These are phyloP conservation scores for Magallana gigas DNA, from an alignment of 1,140 invertebrate genomes.

Conservation along the genomic window DNA sequence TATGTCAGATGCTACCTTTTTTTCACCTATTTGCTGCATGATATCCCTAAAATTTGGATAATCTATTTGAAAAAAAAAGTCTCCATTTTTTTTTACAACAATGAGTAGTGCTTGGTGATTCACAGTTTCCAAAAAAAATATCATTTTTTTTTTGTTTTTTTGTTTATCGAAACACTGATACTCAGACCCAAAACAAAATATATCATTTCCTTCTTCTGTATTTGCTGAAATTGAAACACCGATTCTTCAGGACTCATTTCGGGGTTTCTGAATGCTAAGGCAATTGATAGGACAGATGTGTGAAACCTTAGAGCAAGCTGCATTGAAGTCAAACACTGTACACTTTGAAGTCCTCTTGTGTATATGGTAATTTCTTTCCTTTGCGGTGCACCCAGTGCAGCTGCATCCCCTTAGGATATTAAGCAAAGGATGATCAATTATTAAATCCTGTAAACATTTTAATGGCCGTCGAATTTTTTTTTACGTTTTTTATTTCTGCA, in stretches of 20 bases:
- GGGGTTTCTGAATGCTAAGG: neutral
- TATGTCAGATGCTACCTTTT: too few relatives aligned
- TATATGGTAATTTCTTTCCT: neutral
- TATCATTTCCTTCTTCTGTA: too few relatives aligned
- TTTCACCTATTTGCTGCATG: too few relatives aligned
- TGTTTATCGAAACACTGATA: neutral
- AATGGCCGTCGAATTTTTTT: too few relatives aligned
- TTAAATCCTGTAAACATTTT: too few relatives aligned
- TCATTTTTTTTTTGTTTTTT: neutral
- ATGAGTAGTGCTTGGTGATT: neutral
- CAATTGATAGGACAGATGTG: slow-evolving; percentile 7
- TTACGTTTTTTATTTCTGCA: too few relatives aligned
- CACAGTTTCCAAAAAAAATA: neutral
- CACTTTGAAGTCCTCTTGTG: slow-evolving; percentile 17
- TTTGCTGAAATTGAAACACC: too few relatives aligned
- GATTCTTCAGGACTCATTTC: neutral
- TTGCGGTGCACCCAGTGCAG: neutral
- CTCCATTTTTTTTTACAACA: too few relatives aligned
- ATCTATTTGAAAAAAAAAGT: too few relatives aligned
- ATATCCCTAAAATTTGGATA: too few relatives aligned
- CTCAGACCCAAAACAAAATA: too few relatives aligned
- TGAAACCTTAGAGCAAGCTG: neutral
- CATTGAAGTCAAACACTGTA: neutral
- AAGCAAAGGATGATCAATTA: neutral
- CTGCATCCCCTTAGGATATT: neutral